phyloP scores from a whole-genome alignment of 2,113 vertebrate species.

The Caretta caretta region DNA sequence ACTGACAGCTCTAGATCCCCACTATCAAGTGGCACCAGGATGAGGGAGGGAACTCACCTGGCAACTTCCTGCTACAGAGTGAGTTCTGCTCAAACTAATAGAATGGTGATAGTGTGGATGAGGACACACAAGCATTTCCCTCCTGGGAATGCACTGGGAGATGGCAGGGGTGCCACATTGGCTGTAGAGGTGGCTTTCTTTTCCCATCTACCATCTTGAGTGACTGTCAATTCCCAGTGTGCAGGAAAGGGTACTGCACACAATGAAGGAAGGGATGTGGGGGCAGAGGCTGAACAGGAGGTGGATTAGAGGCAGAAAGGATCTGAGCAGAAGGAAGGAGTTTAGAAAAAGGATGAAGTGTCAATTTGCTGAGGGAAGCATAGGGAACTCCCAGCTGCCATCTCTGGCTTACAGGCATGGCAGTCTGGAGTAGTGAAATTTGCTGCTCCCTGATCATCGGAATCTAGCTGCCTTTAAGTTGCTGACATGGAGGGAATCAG shows the following conservation, averaged over 20 bases:
- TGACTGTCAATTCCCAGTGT: not conserved
- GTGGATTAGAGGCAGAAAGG: not conserved
- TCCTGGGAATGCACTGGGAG: not conserved
- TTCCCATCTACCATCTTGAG: not conserved
- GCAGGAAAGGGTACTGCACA: not conserved
- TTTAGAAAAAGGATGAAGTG: not conserved
- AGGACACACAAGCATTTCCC: not conserved
- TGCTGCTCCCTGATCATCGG: not conserved
- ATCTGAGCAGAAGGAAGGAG: not conserved
- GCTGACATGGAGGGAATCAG: not conserved
- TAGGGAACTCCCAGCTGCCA: not conserved
- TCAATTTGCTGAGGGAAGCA: not conserved
- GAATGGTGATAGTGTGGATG: not conserved
- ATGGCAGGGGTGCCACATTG: not conserved
- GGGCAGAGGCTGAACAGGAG: not conserved
- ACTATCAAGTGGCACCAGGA: not conserved
- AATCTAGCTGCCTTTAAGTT: not conserved
- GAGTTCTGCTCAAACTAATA: not conserved
- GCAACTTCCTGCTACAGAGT: not conserved
- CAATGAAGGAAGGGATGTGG: not conserved
- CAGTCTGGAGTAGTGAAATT: not conserved
- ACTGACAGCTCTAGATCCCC: not conserved
- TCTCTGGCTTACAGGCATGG: not conserved
- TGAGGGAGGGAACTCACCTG: not conserved
- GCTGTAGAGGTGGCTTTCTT: not conserved